Evolutionary conservation across 2,113 vertebrate species (phyloP), one percentile per base, ranked within the genome.

Genomic region (Bubalus kerabau): DNA sequence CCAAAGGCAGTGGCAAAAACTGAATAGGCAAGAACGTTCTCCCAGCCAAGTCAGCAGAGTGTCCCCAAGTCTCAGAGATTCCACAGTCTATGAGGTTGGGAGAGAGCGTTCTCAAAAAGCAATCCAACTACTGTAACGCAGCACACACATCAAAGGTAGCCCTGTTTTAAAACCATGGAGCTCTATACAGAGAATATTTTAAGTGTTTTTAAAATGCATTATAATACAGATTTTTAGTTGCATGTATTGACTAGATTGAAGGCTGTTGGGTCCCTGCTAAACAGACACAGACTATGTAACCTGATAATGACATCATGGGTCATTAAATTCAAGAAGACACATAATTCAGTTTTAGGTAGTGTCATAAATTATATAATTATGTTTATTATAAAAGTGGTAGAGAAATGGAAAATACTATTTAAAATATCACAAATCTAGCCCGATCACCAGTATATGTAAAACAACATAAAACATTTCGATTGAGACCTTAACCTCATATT

Each of bases 1-100:
- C 99, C 99, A 99, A 98, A 97, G 96, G 98, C 98, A 96, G 87
- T 97, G 96, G 97, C 97, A 97, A 91, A 96, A 97, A 96, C 92
- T 98, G 98, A 98, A 98, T 98, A 97, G 97, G 95, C 98, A 86
- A 98, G 90, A 92, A 91, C 90, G 94, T 96, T 80, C 91, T 97
- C 87, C 59, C 26, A 11, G 97, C 97, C 98, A 98, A 98, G 71
- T 92, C 97, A 94, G 92, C 97, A 90, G 90, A 96, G 93, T 96
- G 96, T 92, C 97, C 96, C 89, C 89, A 96, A 85, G 93, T 71
- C 95, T 97, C 96, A 95, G 92, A 95, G 96, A 97, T 97, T 96
- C 90, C 74, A 76, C 64, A 90, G 96, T 85, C 83, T 86, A 15
- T 71, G 84, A 91, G 95, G 80, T 97, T 90, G 43, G 64, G 74